Percentiles rank a stretch among this genome's conserved stretches.
These are phyloP conservation scores for Nycticryphes semicollaris DNA, from an alignment of 2,113 vertebrate species.

Conservation along the genomic window DNA sequence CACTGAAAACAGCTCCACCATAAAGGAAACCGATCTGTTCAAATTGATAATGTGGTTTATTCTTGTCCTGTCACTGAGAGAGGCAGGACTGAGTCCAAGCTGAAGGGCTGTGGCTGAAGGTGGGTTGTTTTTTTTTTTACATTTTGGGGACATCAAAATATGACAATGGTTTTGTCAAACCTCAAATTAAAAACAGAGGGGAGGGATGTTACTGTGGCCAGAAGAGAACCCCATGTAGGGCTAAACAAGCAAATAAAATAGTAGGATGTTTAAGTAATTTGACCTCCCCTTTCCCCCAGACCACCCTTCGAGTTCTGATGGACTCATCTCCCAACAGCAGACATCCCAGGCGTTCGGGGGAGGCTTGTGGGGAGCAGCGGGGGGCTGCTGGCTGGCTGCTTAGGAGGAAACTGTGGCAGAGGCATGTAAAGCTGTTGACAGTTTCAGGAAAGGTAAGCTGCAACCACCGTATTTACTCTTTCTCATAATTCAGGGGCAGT, in stretches of 20 bases:
- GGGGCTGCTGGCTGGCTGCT: background rate
- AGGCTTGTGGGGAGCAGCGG: background rate
- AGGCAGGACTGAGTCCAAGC: background rate
- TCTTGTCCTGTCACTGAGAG: background rate
- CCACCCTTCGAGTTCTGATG: background rate
- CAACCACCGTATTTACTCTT: background rate
- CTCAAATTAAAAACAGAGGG: background rate
- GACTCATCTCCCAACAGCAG: background rate
- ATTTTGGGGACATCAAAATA: background rate
- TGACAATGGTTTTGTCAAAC: background rate
- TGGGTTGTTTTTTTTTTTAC: background rate
- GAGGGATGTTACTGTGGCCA: background rate
- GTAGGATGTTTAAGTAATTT: background rate
- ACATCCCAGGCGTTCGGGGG: accelerated
- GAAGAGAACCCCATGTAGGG: background rate
- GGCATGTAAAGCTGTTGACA: background rate
- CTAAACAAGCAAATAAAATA: background rate
- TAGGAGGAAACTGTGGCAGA: background rate
- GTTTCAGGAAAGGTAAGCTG: background rate
- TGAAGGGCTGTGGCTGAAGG: background rate
- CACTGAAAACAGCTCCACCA: constrained; percentile 11
- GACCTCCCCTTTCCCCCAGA: background rate
- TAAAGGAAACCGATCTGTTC: constrained; percentile 41
- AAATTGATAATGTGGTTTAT: constrained; percentile 12
- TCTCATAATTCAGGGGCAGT: background rate